phyloP scores from a whole-genome alignment of 92 coral and sea anemone genomes.

The Bergia puertoricense region DNA sequence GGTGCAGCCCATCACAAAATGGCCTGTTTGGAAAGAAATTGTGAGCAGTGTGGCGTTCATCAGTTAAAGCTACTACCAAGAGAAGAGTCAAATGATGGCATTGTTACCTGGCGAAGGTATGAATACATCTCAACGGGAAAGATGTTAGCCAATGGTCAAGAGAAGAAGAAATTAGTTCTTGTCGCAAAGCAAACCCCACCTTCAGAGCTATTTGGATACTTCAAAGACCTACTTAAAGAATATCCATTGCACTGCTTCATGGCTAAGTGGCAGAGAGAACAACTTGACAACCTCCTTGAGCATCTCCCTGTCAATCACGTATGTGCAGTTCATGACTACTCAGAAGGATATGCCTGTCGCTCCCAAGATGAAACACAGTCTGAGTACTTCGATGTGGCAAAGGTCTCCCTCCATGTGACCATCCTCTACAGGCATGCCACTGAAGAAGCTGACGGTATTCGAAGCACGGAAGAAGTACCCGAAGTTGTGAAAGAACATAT shows the following conservation, averaged over 20 bases:
- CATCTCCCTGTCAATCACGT: slow-evolving; percentile 21
- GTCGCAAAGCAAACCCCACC: slow-evolving; percentile 31
- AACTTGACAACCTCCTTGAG: slow-evolving; percentile 25
- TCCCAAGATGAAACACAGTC: slow-evolving; percentile 54
- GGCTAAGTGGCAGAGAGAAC: slow-evolving; percentile 1
- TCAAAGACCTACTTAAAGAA: slow-evolving; percentile 21
- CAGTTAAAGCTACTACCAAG: slow-evolving; percentile 19
- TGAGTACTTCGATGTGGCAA: slow-evolving; percentile 55
- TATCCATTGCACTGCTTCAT: slow-evolving; percentile 32
- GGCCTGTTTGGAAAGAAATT: slow-evolving; percentile 31
- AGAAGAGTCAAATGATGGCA: slow-evolving; percentile 34
- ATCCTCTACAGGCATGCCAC: slow-evolving; percentile 37
- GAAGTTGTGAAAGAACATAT: slow-evolving; percentile 36
- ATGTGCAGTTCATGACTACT: slow-evolving; percentile 27
- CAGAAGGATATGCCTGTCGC: slow-evolving; percentile 43
- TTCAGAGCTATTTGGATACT: slow-evolving; percentile 22
- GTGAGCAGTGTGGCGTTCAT: slow-evolving; percentile 34
- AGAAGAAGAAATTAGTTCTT: slow-evolving; percentile 18
- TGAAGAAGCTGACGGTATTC: slow-evolving; percentile 39
- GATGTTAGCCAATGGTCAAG: slow-evolving; percentile 40
- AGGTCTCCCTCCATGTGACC: slow-evolving; percentile 45
- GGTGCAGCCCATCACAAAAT: slow-evolving; percentile 33
- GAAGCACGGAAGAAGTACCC: slow-evolving; percentile 32
- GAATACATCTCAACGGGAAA: slow-evolving; percentile 39
- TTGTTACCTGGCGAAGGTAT: slow-evolving; percentile 41